A percentile compares a stretch with the other conserved stretches of the same genome.
Evolutionary conservation across 2,113 vertebrate species (phyloP).

Genomic region (Oceanodroma tethys): DNA sequence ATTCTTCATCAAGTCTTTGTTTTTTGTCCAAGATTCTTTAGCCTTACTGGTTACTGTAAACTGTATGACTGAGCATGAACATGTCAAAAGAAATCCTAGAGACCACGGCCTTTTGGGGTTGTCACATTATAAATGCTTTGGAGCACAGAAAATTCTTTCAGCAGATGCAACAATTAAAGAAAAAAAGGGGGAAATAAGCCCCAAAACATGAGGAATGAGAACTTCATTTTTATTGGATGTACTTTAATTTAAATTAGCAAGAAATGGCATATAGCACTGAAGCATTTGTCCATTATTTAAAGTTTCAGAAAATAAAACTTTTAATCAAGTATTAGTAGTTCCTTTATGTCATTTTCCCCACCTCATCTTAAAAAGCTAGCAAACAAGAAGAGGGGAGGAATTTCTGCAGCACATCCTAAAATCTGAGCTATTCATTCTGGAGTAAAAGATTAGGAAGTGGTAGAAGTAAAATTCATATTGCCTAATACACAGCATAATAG

Average conservation of each 20-base stretch:
- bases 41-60: background rate
- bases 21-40: background rate
- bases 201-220: background rate
- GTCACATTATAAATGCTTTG: background rate
- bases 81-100: background rate
- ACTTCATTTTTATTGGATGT: background rate
- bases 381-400: background rate
- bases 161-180: background rate
- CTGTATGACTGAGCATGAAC: background rate
- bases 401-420: background rate
- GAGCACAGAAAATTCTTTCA: background rate
- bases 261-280: background rate
- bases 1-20: background rate
- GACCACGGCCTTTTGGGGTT: background rate
- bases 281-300: background rate
- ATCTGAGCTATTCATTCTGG: background rate
- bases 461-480: background rate
- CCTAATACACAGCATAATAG: background rate
- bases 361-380: background rate
- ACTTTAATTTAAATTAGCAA: background rate
- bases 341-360: background rate
- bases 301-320: background rate
- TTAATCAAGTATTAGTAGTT: background rate
- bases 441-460: background rate
- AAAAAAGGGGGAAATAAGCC: fast-evolving